Evolutionary conservation across 2,797 vertebrate species (phyloP).

Genomic region (Ispidina lecontei): DNA sequence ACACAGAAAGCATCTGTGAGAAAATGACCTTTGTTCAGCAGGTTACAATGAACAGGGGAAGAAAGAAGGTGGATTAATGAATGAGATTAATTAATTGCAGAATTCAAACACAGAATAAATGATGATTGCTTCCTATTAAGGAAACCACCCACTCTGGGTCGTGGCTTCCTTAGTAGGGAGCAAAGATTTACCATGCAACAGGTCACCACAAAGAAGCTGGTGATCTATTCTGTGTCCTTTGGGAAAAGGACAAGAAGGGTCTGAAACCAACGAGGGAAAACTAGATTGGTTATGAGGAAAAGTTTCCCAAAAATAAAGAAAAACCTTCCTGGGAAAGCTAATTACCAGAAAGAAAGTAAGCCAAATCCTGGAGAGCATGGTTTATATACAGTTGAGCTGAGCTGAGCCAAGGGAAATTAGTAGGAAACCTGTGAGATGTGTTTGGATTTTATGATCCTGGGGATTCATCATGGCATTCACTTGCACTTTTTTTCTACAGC

Average conservation of each 20-base stretch:
- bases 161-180: background rate
- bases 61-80: background rate
- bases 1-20: background rate
- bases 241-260: background rate
- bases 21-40: background rate
- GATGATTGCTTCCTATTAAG: background rate
- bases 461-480: background rate
- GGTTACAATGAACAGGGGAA: background rate
- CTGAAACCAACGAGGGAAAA: background rate
- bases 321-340: background rate
- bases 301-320: conserved; percentile 23
- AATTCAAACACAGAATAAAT: background rate
- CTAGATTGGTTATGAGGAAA: background rate
- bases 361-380: background rate
- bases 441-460: conserved; percentile 23
- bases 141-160: background rate
- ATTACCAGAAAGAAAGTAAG: conserved; percentile 11
- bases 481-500: background rate
- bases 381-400: conserved; percentile 7
- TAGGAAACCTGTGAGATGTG: conserved; percentile 14
- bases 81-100: background rate
- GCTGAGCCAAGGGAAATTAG: conserved; percentile 30
- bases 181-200: background rate
- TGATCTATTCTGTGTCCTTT: background rate
- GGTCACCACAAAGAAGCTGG: background rate